phyloP scores from a whole-genome alignment of 2,113 vertebrate genomes.

The Ramphastos sulfuratus region DNA sequence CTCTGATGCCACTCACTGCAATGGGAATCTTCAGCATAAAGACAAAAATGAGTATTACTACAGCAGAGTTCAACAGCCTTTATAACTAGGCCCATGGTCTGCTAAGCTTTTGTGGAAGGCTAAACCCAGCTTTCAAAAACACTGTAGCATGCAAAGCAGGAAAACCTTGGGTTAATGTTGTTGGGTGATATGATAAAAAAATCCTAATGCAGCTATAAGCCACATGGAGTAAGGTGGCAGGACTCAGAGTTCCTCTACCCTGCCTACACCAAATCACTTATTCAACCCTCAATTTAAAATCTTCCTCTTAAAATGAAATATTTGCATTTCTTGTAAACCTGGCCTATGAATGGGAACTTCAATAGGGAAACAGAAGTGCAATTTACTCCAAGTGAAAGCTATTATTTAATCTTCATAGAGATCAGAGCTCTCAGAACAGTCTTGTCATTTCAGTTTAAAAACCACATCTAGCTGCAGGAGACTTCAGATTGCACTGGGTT shows the following conservation, averaged over 20 bases:
- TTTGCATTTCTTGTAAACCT: neutral
- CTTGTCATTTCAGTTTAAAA: neutral
- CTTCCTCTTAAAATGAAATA: neutral
- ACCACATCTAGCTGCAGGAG: neutral
- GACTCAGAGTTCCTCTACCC: neutral
- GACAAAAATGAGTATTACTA: neutral
- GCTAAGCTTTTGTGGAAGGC: neutral
- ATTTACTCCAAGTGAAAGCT: neutral
- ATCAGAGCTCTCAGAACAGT: neutral
- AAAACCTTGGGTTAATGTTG: neutral
- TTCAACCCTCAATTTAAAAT: neutral
- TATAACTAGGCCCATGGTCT: neutral
- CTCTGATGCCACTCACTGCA: constrained; percentile 91
- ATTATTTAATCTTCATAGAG: neutral
- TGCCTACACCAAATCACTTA: neutral
- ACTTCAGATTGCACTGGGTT: neutral
- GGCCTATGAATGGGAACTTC: neutral
- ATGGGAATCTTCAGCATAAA: constrained; percentile 87
- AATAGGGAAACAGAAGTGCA: neutral
- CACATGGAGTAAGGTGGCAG: neutral
- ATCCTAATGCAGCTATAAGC: neutral
- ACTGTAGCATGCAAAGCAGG: neutral
- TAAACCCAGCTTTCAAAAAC: neutral
- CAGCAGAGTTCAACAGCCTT: neutral
- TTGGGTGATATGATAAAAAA: neutral